Conservation (phyloP, 1,140 invertebrate species). For the Dreissena rostriformis region DNA sequence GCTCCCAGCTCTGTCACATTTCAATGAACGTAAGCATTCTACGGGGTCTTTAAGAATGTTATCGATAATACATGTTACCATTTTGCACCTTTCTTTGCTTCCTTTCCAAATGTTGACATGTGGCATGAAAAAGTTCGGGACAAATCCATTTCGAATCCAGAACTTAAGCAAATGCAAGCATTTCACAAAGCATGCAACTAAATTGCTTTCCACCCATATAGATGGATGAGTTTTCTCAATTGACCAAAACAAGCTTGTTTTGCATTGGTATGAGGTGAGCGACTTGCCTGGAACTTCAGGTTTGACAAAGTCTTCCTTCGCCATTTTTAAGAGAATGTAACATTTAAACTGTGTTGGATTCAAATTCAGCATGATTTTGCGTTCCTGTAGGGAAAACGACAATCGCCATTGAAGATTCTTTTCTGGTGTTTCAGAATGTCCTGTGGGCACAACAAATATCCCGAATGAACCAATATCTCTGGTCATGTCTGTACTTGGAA, state of each 20-base stretch:
- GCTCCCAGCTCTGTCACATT: neutral
- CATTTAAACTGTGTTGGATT: slow-evolving; percentile 36
- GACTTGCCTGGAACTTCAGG: neutral
- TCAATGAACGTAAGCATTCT: neutral
- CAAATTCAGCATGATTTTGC: slow-evolving; percentile 27
- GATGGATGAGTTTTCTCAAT: neutral
- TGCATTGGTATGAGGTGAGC: neutral
- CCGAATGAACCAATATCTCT: neutral
- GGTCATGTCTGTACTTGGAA: neutral
- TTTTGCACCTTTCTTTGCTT: neutral
- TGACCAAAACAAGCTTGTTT: neutral
- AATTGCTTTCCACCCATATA: neutral
- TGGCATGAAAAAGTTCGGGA: neutral
- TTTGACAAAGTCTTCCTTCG: slow-evolving; percentile 15
- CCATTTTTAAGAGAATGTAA: slow-evolving; percentile 34
- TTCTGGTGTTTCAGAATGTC: slow-evolving; percentile 10
- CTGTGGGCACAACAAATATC: slow-evolving; percentile 19
- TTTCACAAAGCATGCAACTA: neutral
- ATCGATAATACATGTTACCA: neutral
- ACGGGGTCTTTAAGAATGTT: neutral
- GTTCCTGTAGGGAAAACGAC: slow-evolving; percentile 34
- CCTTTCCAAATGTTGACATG: neutral
- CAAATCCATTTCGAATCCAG: neutral
- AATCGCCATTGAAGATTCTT: slow-evolving; percentile 32
- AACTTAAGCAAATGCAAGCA: neutral